These are phyloP conservation scores for Eupristina koningsbergeri DNA, from an alignment of 1,140 invertebrate genomes.

Conservation along the genomic window DNA sequence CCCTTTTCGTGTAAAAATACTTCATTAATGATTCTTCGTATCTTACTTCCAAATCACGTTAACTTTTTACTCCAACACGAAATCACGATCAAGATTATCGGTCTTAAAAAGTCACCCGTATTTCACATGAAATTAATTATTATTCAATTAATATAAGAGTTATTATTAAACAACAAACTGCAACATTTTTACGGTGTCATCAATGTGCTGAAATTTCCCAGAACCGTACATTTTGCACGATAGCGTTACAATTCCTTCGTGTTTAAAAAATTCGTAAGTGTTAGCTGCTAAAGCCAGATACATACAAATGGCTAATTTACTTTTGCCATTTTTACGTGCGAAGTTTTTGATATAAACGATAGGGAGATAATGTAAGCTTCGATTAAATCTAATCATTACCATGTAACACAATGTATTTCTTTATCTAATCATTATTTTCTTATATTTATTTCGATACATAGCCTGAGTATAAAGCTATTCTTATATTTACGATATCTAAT, in stretches of 20 bases:
- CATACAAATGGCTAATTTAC: neutral
- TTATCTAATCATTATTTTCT: neutral
- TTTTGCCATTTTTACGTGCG: neutral
- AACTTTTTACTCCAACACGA: too few relatives aligned
- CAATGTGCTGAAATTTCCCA: neutral
- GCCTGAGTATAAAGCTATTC: neutral
- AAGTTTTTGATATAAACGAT: too few relatives aligned
- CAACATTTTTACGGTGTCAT: neutral
- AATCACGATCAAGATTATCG: too few relatives aligned
- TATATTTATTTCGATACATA: neutral
- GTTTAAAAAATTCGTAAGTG: neutral
- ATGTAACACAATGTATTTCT: neutral
- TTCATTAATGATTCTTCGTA: neutral
- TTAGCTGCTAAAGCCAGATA: neutral
- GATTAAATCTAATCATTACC: neutral
- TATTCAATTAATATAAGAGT: neutral
- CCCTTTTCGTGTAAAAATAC: neutral
- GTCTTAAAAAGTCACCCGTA: neutral
- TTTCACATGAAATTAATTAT: neutral
- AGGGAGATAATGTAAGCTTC: neutral
- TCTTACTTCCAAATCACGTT: neutral
- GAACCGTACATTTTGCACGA: neutral
- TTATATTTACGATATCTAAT: too few relatives aligned
- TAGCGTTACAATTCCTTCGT: neutral
- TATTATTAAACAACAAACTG: neutral